phyloP scores from a whole-genome alignment of 2,888 invertebrate species.

The Apotomis turbidana region DNA sequence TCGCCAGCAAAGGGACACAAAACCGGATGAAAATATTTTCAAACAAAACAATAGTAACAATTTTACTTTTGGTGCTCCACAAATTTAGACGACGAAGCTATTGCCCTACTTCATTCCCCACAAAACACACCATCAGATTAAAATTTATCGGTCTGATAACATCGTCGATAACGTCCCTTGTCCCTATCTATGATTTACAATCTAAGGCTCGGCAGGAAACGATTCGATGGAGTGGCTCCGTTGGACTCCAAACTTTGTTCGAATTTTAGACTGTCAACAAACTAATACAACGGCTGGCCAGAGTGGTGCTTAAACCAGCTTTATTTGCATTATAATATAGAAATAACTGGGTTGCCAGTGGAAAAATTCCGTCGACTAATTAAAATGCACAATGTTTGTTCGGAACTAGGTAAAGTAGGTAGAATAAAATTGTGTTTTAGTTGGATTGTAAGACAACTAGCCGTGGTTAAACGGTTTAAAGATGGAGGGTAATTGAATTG shows the following conservation, averaged over 20 bases:
- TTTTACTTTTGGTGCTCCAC: neutral
- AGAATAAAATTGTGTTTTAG: conserved; percentile 18
- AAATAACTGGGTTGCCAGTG: conserved; percentile 24
- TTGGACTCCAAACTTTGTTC: conserved; percentile 34
- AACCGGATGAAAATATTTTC: too few relatives aligned
- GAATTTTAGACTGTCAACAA: conserved; percentile 39
- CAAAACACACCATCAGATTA: conserved; percentile 26
- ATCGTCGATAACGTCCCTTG: conserved; percentile 30
- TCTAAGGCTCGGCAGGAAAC: conserved; percentile 36
- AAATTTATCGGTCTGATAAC: conserved; percentile 32
- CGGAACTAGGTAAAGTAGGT: conserved; percentile 22
- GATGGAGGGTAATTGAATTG: conserved; percentile 18
- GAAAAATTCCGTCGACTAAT: conserved; percentile 26
- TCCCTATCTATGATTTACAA: conserved; percentile 40
- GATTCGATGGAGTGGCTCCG: conserved; percentile 36
- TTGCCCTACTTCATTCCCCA: neutral
- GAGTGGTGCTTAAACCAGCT: conserved; percentile 31
- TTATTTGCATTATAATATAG: conserved; percentile 33
- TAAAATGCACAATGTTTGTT: conserved; percentile 32
- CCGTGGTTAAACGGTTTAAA: conserved; percentile 2
- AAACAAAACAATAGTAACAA: neutral
- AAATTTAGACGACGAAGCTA: neutral
- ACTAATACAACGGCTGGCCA: conserved; percentile 30
- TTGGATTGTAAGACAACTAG: conserved; percentile 8
- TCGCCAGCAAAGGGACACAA: too few relatives aligned